Conservation (phyloP, 2,113 vertebrate genomes). For the Aspiorhynchus laticeps region DNA sequence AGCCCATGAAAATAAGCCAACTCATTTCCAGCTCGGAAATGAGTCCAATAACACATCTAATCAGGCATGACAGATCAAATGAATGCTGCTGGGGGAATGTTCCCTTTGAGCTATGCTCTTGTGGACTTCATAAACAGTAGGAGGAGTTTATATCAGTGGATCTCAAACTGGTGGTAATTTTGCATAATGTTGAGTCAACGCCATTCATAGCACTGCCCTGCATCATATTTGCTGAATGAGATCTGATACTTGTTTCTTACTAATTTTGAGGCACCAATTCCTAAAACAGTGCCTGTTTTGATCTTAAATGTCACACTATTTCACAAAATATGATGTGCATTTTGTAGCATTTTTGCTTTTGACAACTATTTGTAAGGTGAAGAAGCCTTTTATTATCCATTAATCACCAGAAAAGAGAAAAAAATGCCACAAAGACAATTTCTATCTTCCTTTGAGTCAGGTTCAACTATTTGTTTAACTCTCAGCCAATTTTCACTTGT, state of each 20-base stretch:
- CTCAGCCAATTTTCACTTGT: background rate
- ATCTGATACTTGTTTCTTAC: too few relatives aligned
- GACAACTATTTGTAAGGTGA: background rate
- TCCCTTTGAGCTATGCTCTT: background rate
- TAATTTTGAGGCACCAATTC: too few relatives aligned
- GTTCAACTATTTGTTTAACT: too few relatives aligned
- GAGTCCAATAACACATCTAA: constrained; percentile 6
- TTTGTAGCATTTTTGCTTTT: background rate
- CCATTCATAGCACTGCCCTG: background rate
- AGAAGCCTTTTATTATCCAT: background rate
- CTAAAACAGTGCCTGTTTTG: too few relatives aligned
- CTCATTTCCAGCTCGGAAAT: constrained; percentile 50
- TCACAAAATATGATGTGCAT: background rate
- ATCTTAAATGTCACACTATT: background rate
- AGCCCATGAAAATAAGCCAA: constrained; percentile 48
- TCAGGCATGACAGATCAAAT: constrained; percentile 12
- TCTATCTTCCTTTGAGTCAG: too few relatives aligned
- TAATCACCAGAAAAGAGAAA: too few relatives aligned
- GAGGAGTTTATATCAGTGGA: background rate
- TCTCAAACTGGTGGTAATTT: background rate
- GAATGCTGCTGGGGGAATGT: background rate
- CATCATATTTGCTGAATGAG: too few relatives aligned
- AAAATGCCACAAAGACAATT: too few relatives aligned
- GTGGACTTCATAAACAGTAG: background rate
- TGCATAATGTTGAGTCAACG: background rate